Base-by-base conservation (phyloP, 2,888 invertebrate species). In the Deilephila porcellus region DNA sequence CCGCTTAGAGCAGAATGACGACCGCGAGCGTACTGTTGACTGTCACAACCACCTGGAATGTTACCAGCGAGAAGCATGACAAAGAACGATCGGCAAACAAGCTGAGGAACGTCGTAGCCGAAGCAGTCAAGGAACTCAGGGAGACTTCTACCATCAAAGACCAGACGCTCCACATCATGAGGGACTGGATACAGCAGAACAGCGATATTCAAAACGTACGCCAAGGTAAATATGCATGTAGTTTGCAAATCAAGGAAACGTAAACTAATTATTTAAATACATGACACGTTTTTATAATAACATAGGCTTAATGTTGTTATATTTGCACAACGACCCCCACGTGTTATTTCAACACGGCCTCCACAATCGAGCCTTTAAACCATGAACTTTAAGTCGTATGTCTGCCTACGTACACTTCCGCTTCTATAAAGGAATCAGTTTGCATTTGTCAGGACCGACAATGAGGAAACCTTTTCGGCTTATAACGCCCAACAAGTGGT, bases 141-240 rank as follows among this genome's bases (percentile, higher is more conserved):
- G 97, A 97, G 86, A 96, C 97, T 67, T 95, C 96, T 19, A 88
- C 92, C 14, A 95, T 95, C 0, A 94, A 96, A 71, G 95, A 96
- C 52, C 96, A 97, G 83, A 96, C 96, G 2, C 87, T 97, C 71
- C 87, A 91, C 17, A 96, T 97, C 82, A 91, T 97, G 85, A 93
- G 96, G 67, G 96, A 96, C 32, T 97, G 97, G 97, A 96, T 97
- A 76, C 88, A 92, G 60, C 96, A 97, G 85, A 97, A 97, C 83
- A 90, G 91, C 34, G 97, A 97, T 83, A 95, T 97, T 76, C 95
- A 94, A 83, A 96, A 97, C 86, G 95, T 97, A 74, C 93, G 97
- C 76, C 94, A 95, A 85, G 96, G 96, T 96, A 88, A 82, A 77
- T 19, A 60, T 59, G 11, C 70, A 32, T n/a, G 60, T 56, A 32